phyloP scores from a whole-genome alignment of 2,797 vertebrate genomes.

The Anolis apletophallus region DNA sequence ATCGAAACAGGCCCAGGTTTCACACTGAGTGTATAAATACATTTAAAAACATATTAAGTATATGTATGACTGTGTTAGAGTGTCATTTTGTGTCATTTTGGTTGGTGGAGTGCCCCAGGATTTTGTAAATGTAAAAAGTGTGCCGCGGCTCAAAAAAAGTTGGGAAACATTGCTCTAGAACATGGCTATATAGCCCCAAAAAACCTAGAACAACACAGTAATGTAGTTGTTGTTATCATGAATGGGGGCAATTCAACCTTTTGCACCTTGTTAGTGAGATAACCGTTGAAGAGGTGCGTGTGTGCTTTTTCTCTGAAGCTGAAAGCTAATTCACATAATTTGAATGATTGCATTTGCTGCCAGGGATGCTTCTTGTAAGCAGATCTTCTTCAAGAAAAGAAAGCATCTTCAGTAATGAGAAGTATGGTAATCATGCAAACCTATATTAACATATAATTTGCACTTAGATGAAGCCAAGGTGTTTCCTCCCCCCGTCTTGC shows the following conservation, averaged over 20 bases:
- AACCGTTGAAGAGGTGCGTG: constrained; percentile 32
- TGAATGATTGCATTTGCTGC: constrained; percentile 24
- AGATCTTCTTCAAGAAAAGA: constrained; percentile 25
- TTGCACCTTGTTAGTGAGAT: constrained; percentile 4
- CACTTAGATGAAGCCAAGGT: constrained; percentile 20
- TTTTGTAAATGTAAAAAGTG: no score
- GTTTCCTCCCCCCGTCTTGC: constrained; percentile 1
- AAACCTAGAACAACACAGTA: no score
- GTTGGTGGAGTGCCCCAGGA: no score
- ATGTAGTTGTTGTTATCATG: no score
- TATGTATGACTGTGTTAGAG: no score
- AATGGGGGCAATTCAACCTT: background rate
- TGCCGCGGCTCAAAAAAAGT: no score
- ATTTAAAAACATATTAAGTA: no score
- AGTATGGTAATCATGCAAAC: constrained; percentile 32
- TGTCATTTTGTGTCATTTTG: no score
- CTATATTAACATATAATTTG: constrained; percentile 39
- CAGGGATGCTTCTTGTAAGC: constrained; percentile 40
- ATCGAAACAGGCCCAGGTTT: no score
- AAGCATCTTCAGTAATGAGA: constrained; percentile 20
- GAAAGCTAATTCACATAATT: constrained; percentile 5
- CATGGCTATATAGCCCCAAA: no score
- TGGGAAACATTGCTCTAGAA: no score
- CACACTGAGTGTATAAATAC: no score
- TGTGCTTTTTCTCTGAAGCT: background rate